Evolutionary conservation across 2,888 invertebrate genomes (phyloP).

Genomic region (Lucinisca nassula): DNA sequence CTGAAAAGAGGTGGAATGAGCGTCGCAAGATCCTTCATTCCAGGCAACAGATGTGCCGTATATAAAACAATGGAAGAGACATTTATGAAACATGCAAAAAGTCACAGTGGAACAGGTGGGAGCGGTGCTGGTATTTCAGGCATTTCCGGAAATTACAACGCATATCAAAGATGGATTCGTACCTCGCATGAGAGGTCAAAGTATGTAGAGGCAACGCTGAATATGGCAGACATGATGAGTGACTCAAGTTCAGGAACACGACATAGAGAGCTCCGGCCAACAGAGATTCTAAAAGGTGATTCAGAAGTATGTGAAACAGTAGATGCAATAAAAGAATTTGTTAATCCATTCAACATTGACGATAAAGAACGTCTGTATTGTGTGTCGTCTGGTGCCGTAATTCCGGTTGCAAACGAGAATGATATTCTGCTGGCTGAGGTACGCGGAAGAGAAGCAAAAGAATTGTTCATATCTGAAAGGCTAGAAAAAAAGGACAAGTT

Average conservation of each 20-base stretch:
- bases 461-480: conserved; percentile 33
- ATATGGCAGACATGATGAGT: conserved; percentile 57
- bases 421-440: conserved; percentile 31
- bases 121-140: conserved; percentile 61
- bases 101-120: conserved; percentile 45
- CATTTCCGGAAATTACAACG: conserved; percentile 42
- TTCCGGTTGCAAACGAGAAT: conserved; percentile 3
- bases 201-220: conserved; percentile 37
- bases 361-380: conserved; percentile 47
- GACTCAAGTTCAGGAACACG: not conserved
- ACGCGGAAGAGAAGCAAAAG: conserved; percentile 15
- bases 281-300: conserved; percentile 59
- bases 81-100: conserved; percentile 55
- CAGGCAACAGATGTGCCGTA: conserved; percentile 66
- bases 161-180: conserved; percentile 63
- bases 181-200: conserved; percentile 44
- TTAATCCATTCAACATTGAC: conserved; percentile 55
- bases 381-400: conserved; percentile 56
- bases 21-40: conserved; percentile 69
- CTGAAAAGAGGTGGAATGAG: conserved; percentile 62
- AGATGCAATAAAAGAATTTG: conserved; percentile 54
- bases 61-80: conserved; percentile 70
- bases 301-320: conserved; percentile 21
- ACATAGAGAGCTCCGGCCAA: conserved; percentile 60
- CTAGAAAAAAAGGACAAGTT: conserved; percentile 28